Percentiles rank a stretch among this genome's conserved stretches.
These are phyloP conservation scores for Ochotona curzoniae DNA, from an alignment of 2,113 vertebrate species.

Conservation along the genomic window DNA sequence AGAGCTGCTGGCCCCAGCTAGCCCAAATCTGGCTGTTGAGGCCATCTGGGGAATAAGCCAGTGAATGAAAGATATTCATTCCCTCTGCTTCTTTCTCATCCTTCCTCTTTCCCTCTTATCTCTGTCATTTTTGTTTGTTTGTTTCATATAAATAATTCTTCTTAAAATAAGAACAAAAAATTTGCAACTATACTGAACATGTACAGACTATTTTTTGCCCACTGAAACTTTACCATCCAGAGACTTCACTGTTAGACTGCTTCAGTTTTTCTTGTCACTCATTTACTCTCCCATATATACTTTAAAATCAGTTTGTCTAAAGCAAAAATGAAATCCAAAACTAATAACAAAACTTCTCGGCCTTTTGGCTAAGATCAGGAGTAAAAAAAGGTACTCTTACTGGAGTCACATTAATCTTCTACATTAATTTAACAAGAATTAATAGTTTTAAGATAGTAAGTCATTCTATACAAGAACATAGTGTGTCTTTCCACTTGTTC, in stretches of 20 bases:
- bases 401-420: not conserved
- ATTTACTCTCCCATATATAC: not conserved
- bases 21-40: too few relatives aligned
- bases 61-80: too few relatives aligned
- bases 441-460: not conserved
- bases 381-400: not conserved
- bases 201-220: not conserved
- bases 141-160: too few relatives aligned
- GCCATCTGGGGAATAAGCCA: too few relatives aligned
- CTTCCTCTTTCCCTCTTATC: too few relatives aligned
- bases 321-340: constrained; percentile 16
- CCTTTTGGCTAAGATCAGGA: too few relatives aligned
- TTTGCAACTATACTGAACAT: too few relatives aligned
- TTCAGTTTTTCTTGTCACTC: not conserved
- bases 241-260: not conserved
- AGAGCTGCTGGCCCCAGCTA: too few relatives aligned
- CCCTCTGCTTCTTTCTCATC: too few relatives aligned
- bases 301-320: not conserved
- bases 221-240: not conserved
- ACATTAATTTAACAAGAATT: not conserved
- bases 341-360: not conserved
- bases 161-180: too few relatives aligned
- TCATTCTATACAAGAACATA: not conserved
- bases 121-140: too few relatives aligned
- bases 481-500: not conserved